A percentile compares a stretch with the other conserved stretches of the same genome.
These are phyloP conservation scores for Microctonus aethiopoides DNA, from an alignment of 2,888 invertebrate species.

Conservation along the genomic window DNA sequence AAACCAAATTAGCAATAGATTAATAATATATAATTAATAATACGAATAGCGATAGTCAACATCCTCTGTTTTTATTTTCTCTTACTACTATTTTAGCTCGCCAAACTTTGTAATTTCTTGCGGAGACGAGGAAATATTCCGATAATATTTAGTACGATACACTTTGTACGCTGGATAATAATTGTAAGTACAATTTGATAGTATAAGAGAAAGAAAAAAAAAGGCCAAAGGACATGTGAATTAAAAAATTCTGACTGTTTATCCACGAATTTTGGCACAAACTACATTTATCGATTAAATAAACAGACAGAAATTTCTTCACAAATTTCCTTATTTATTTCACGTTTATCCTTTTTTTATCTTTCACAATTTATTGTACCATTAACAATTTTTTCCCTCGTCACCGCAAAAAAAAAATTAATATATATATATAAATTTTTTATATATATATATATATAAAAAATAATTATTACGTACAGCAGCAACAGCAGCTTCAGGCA, in stretches of 20 bases:
- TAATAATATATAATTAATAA: slow-evolving; percentile 47
- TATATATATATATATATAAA: not conserved
- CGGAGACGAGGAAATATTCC: not conserved
- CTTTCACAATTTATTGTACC: not conserved
- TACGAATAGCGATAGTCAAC: slow-evolving; percentile 54
- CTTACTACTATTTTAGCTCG: slow-evolving; percentile 21
- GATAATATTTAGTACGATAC: not conserved
- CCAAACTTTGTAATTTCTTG: slow-evolving; percentile 5
- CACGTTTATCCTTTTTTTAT: slow-evolving; percentile 2
- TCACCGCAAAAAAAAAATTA: not conserved
- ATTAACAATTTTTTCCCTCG: not conserved
- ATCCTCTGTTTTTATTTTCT: not conserved
- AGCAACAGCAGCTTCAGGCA: slow-evolving; percentile 4
- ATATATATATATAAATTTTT: too few species aligned
- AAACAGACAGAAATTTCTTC: slow-evolving; percentile 18
- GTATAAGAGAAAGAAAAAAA: too few species aligned
- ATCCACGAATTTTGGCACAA: slow-evolving; percentile 41
- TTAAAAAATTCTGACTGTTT: slow-evolving; percentile 19
- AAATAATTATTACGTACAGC: slow-evolving; percentile 22
- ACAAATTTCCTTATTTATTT: not conserved
- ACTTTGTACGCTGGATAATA: not conserved
- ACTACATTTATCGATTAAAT: slow-evolving; percentile 37
- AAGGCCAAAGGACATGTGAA: not conserved
- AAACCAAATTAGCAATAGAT: slow-evolving; percentile 58
- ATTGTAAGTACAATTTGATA: slow-evolving; percentile 2